Evolutionary conservation across 2,888 invertebrate species (phyloP).

Genomic region (Euzetes globulus): DNA sequence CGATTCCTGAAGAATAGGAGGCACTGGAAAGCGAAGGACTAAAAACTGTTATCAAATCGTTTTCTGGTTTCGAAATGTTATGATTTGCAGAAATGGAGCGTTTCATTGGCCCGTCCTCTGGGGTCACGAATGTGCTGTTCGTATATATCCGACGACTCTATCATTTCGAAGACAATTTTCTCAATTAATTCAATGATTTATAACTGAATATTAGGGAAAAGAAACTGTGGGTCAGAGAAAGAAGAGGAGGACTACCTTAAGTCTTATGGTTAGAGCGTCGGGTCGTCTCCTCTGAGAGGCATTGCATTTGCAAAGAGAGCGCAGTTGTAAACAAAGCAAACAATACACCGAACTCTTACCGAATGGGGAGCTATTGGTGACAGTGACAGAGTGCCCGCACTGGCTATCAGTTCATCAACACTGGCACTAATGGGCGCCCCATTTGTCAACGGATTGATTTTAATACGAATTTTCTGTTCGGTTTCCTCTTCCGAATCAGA

Average conservation of each 20-base stretch:
- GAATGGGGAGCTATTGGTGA: slow-evolving; percentile 47
- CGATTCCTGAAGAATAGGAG: not conserved
- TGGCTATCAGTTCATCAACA: slow-evolving; percentile 84
- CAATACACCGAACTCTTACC: slow-evolving; percentile 48
- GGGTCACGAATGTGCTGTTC: slow-evolving; percentile 44
- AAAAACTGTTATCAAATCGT: slow-evolving; percentile 68
- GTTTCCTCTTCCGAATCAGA: slow-evolving; percentile 61
- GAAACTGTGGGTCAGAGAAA: not conserved
- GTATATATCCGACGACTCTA: slow-evolving; percentile 44
- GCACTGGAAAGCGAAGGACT: slow-evolving; percentile 77
- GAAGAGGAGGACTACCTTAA: not conserved
- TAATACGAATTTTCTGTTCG: slow-evolving; percentile 81
- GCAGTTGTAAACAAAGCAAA: slow-evolving; percentile 1
- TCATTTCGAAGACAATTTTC: not conserved
- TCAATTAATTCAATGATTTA: not conserved
- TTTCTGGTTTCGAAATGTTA: slow-evolving; percentile 57
- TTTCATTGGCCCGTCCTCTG: slow-evolving; percentile 47
- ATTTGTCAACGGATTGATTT: slow-evolving; percentile 83
- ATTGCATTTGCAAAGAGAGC: not conserved
- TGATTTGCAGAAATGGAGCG: slow-evolving; percentile 68
- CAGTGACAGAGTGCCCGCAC: slow-evolving; percentile 76
- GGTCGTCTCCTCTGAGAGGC: slow-evolving; percentile 18
- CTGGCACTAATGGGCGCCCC: slow-evolving; percentile 80
- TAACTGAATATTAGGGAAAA: not conserved
- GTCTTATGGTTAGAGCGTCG: slow-evolving; percentile 21